phyloP scores from a whole-genome alignment of 2,888 invertebrate species.

The Celastrina argiolus region DNA sequence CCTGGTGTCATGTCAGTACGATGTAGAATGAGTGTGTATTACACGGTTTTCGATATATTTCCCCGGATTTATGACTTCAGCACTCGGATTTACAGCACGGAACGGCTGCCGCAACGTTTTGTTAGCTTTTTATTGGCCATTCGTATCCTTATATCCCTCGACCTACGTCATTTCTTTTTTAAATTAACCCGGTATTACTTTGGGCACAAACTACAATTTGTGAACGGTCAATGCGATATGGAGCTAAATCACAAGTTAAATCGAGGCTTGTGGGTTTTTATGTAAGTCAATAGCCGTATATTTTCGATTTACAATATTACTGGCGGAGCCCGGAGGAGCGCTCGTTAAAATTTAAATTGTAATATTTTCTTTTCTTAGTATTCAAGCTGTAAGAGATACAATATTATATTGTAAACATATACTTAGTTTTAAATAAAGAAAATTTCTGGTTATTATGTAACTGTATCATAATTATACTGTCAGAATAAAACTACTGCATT shows the following conservation, averaged over 20 bases:
- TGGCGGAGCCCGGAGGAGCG: not conserved
- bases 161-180: constrained; percentile 54
- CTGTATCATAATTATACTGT: no score
- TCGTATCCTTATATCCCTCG: constrained; percentile 71
- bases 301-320: not conserved
- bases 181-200: constrained; percentile 50
- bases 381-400: not conserved
- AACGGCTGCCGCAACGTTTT: constrained; percentile 70
- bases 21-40: constrained; percentile 44
- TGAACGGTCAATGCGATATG: not conserved
- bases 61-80: constrained; percentile 59
- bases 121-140: constrained; percentile 74
- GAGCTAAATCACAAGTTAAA: not conserved
- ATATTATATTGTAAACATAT: not conserved
- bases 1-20: not conserved
- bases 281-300: not conserved
- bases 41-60: constrained; percentile 67
- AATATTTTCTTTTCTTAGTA: not conserved
- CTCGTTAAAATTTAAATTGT: not conserved
- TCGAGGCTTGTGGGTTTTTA: constrained; percentile 9
- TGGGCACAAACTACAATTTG: constrained; percentile 11
- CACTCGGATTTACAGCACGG: constrained; percentile 70
- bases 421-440: no score
- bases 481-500: no score
- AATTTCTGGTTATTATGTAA: no score